A percentile compares a stretch with the other conserved stretches of the same genome.
Conservation (phyloP, 2,888 invertebrate genomes). For the Pristionchus arcanus region DNA sequence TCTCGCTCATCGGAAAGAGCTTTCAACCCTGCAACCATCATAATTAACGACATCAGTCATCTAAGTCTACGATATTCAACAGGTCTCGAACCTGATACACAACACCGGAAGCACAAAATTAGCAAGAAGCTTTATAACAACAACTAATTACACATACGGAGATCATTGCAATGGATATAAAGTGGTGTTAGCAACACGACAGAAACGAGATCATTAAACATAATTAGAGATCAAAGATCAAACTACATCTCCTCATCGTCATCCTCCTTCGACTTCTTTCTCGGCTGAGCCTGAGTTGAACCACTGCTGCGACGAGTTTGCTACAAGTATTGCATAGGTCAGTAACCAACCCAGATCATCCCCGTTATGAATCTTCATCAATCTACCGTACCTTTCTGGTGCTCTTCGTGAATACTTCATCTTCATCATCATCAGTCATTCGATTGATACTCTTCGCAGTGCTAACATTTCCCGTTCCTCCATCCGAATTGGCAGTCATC, state of each 20-base stretch:
- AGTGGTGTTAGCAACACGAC: neutral
- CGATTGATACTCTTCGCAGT: neutral
- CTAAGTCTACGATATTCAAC: neutral
- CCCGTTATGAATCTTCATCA: neutral
- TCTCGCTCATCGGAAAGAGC: neutral
- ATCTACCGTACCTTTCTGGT: neutral
- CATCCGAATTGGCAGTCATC: neutral
- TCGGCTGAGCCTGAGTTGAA: neutral
- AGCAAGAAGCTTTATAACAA: constrained; percentile 11
- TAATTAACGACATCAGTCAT: neutral
- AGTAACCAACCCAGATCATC: neutral
- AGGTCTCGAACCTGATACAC: neutral
- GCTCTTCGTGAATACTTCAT: constrained; percentile 4
- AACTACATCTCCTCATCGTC: constrained; percentile 37
- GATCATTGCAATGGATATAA: neutral
- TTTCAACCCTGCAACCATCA: neutral
- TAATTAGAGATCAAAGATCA: neutral
- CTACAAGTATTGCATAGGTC: neutral
- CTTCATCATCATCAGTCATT: neutral
- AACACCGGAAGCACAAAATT: neutral
- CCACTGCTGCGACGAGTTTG: neutral
- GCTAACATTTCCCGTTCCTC: neutral
- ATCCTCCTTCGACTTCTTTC: constrained; percentile 45
- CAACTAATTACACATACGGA: constrained; percentile 38
- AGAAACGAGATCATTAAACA: neutral